Base-by-base conservation (phyloP, 2,797 vertebrate species). In the Sitta carolinensis region DNA sequence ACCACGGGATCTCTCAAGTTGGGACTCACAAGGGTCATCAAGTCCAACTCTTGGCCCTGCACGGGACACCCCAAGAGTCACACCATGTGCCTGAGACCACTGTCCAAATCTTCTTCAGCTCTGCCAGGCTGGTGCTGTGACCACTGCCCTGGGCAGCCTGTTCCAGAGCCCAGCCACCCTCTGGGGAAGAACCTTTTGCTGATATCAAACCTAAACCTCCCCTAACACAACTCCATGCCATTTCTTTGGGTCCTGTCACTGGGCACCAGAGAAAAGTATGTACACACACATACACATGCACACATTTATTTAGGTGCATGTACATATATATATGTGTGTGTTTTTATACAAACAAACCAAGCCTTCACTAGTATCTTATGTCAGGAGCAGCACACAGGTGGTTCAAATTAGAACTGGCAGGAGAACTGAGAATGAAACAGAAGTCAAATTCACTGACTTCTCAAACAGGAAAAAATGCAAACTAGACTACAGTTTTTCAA, bases 1-100 rank as follows among this genome's bases (percentile, higher is more conserved):
- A 76, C 42, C 23, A 52, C 23, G 45, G 30, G 23, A 29, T n/a
- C 27, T 18, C 23, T 22, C 0, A 1, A 38, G 16, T 2, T 21
- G 57, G 50, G 20, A 45, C 16, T 16, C 14, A 57, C 14, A 45
- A 6, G 14, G 50, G n/a, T 43, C 18, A 48, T 36, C 20, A 50
- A 29, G 20, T 38, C n/a, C n/a, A n/a, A 11, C 14, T 38, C 23
- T 1, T 3, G 12, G 20, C 8, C 32, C 38, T 57, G 43, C 27
- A 50, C 11, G 63, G 19, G 10, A 57, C 16, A 68, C 2, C 4
- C 3, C 36, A 62, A 29, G 22, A 50, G 26, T 57, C 32, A 36
- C 13, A 57, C 5, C 18, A 9, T 4, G 3, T 16, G 36, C 4
- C 51, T 50, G 50, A 50, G 5, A 38, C 16, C 8, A 9, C 2